phyloP scores from a whole-genome alignment of 2,888 invertebrate genomes.

The Drosophila cognata region DNA sequence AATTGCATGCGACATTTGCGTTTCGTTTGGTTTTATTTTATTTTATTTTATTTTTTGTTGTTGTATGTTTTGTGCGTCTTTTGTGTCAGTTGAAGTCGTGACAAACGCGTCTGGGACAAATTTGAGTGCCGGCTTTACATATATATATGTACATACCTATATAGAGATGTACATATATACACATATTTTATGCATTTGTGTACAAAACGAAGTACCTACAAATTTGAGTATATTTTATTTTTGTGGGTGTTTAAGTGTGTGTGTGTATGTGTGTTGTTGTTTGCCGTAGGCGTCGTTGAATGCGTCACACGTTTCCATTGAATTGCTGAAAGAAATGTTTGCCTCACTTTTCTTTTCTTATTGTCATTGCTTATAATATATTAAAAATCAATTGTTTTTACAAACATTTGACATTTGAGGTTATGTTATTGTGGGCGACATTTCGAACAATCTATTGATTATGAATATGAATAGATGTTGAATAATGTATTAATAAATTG shows the following conservation, averaged over 20 bases:
- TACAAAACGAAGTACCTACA: conserved; percentile 14
- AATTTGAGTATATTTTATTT: conserved; percentile 2
- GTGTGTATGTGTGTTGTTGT: conserved; percentile 8
- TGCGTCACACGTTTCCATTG: conserved; percentile 37
- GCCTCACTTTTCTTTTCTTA: conserved; percentile 6
- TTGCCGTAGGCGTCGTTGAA: conserved; percentile 36
- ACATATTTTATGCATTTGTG: conserved; percentile 17
- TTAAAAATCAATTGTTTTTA: conserved; percentile 61
- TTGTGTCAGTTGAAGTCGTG: conserved; percentile 65
- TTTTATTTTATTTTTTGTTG: not conserved
- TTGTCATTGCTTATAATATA: conserved; percentile 38
- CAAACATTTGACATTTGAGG: conserved; percentile 68
- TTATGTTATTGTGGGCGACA: conserved; percentile 18
- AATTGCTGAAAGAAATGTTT: conserved; percentile 40
- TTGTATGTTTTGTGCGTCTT: conserved; percentile 38
- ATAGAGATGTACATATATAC: conserved; percentile 13
- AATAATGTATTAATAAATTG: not conserved
- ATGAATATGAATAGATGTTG: not conserved
- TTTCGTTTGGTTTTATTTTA: conserved; percentile 32
- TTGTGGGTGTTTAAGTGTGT: conserved; percentile 52
- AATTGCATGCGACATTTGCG: conserved; percentile 71
- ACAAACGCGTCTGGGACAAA: conserved; percentile 71
- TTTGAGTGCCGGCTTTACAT: conserved; percentile 43
- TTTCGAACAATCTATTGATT: conserved; percentile 15
- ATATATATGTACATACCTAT: conserved; percentile 10